These are phyloP conservation scores for Pharmacophagus antenor DNA, from an alignment of 2,888 invertebrate genomes.

Conservation along the genomic window DNA sequence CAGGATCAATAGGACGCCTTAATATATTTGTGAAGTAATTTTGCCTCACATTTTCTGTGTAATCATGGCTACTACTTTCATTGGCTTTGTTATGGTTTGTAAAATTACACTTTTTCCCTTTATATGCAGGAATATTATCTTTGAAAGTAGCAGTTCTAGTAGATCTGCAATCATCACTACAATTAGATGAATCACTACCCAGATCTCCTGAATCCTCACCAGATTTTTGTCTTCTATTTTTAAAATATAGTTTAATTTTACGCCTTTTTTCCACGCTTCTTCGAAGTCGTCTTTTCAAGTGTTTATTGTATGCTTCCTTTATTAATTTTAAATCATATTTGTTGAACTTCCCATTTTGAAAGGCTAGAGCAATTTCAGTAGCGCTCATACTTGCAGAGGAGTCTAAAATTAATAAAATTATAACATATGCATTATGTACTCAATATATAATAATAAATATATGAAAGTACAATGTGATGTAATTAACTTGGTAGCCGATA, in stretches of 20 bases:
- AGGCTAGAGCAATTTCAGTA: conserved; percentile 52
- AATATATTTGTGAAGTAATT: conserved; percentile 46
- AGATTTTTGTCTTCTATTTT: conserved; percentile 32
- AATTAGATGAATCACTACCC: conserved; percentile 62
- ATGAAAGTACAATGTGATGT: too few species aligned
- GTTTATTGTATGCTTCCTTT: conserved; percentile 50
- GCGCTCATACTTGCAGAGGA: conserved; percentile 55
- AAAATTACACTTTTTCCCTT: conserved; percentile 44
- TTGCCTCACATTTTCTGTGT: conserved; percentile 45
- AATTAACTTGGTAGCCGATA: too few species aligned
- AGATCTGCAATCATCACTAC: conserved; percentile 60
- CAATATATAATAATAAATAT: too few species aligned
- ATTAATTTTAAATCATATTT: conserved; percentile 54
- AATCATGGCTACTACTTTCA: conserved; percentile 45
- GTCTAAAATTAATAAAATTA: conserved; percentile 60
- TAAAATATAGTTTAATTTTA: conserved; percentile 44
- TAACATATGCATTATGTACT: too few species aligned
- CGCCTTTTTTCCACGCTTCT: conserved; percentile 54
- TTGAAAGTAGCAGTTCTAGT: conserved; percentile 43
- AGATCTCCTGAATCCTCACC: conserved; percentile 61
- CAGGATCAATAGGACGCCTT: conserved; percentile 27
- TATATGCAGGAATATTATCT: conserved; percentile 38
- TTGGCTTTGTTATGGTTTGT: conserved; percentile 40
- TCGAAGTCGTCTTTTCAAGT: conserved; percentile 43
- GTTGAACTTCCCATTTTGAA: conserved; percentile 52